Evolutionary conservation across 1,140 invertebrate genomes (phyloP).

Genomic region (Pemphigus obesinymphae): DNA sequence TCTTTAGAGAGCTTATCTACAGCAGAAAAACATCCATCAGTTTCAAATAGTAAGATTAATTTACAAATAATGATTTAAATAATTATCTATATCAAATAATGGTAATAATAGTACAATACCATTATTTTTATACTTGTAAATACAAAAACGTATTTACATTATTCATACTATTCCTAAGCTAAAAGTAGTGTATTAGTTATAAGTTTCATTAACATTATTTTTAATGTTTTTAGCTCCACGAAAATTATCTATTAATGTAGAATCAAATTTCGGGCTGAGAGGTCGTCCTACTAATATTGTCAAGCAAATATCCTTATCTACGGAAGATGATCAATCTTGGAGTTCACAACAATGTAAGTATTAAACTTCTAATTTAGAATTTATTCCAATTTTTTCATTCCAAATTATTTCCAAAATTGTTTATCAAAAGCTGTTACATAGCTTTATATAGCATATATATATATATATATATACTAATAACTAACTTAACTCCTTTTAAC

Average conservation of each 20-base stretch:
- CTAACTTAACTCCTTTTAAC: too few relatives aligned
- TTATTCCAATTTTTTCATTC: too few relatives aligned
- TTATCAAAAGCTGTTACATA: too few relatives aligned
- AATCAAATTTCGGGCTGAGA: constrained; percentile 31
- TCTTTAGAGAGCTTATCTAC: constrained; percentile 47
- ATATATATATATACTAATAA: too few relatives aligned
- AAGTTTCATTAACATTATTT: background rate
- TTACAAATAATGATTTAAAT: background rate
- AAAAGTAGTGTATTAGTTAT: background rate
- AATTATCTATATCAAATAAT: background rate
- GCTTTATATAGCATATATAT: too few relatives aligned
- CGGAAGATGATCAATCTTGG: constrained; percentile 37
- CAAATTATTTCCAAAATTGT: too few relatives aligned
- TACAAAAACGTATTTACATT: background rate
- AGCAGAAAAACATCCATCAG: constrained; percentile 43
- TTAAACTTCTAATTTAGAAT: too few relatives aligned
- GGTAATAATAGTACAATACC: too few relatives aligned
- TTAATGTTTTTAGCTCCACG: background rate
- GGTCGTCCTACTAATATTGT: constrained; percentile 30
- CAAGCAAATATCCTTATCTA: constrained; percentile 30
- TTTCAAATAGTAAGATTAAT: constrained; percentile 25
- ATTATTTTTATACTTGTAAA: too few relatives aligned
- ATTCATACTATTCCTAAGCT: background rate
- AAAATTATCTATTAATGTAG: constrained; percentile 30
- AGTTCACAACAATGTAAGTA: constrained; percentile 34